phyloP scores from a whole-genome alignment of 2,888 invertebrate species.

The Carpatolechia fugitivella region DNA sequence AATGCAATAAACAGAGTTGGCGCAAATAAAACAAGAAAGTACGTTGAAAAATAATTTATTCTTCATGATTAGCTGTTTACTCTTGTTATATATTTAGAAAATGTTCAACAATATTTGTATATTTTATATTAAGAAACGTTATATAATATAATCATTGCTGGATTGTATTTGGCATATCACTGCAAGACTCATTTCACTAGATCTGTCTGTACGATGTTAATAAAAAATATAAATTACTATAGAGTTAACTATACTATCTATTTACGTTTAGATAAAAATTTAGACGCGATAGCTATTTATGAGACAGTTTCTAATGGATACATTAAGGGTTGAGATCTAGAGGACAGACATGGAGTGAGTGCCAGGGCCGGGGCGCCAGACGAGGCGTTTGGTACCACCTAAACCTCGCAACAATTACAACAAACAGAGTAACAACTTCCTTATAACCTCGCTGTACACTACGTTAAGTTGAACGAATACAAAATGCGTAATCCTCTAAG shows the following conservation, averaged over 20 bases:
- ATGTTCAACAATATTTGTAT: constrained; percentile 77
- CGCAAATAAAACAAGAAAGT: constrained; percentile 54
- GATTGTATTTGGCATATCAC: constrained; percentile 77
- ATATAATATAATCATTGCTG: constrained; percentile 71
- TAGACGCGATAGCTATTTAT: constrained; percentile 7
- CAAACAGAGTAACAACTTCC: constrained; percentile 58
- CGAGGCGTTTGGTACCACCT: constrained; percentile 26
- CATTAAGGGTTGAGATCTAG: constrained; percentile 22
- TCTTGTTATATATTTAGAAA: constrained; percentile 74
- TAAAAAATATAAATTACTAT: constrained; percentile 51
- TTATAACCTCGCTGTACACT: constrained; percentile 49
- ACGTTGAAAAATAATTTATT: constrained; percentile 78
- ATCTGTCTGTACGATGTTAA: no score
- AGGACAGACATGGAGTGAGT: constrained; percentile 16
- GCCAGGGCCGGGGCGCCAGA: constrained; percentile 22
- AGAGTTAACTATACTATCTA: constrained; percentile 3
- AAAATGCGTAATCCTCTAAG: constrained; percentile 68
- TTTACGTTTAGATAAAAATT: constrained; percentile 12
- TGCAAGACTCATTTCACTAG: constrained; percentile 60
- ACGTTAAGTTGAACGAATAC: constrained; percentile 64
- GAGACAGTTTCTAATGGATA: constrained; percentile 8
- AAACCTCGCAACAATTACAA: constrained; percentile 57
- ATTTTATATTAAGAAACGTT: constrained; percentile 73
- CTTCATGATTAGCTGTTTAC: constrained; percentile 71
- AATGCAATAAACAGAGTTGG: no score